Evolutionary conservation across 2,888 invertebrate genomes (phyloP).

Genomic region (Cyrtodaria siliqua): DNA sequence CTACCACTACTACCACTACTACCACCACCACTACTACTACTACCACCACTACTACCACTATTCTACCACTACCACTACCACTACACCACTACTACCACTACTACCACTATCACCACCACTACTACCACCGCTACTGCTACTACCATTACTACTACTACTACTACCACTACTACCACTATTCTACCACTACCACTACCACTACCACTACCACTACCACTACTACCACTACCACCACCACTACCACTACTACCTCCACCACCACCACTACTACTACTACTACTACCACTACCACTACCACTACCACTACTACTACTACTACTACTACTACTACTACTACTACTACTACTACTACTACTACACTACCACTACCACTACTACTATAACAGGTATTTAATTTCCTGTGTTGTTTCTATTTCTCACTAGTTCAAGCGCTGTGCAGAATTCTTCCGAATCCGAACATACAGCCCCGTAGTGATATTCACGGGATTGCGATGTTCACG

Average conservation of each 20-base stretch:
- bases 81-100: too few species aligned
- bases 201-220: constrained; percentile 13
- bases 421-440: constrained; percentile 59
- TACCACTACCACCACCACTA: constrained; percentile 17
- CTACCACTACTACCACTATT: too few species aligned
- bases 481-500: constrained; percentile 51
- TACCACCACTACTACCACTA: too few species aligned
- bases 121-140: constrained; percentile 6
- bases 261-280: constrained; percentile 18
- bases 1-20: too few species aligned
- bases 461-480: constrained; percentile 9
- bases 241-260: constrained; percentile 10
- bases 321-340: constrained; percentile 15
- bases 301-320: constrained; percentile 12
- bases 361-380: too few species aligned
- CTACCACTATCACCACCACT: too few species aligned
- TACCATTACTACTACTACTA: constrained; percentile 18
- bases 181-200: too few species aligned
- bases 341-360: too few species aligned
- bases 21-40: constrained; percentile 1
- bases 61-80: too few species aligned
- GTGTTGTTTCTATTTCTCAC: too few species aligned
- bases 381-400: not conserved
- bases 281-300: constrained; percentile 9
- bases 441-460: constrained; percentile 41